Evolutionary conservation across 2,888 invertebrate genomes (phyloP).

Genomic region (Synergus japonicus): DNA sequence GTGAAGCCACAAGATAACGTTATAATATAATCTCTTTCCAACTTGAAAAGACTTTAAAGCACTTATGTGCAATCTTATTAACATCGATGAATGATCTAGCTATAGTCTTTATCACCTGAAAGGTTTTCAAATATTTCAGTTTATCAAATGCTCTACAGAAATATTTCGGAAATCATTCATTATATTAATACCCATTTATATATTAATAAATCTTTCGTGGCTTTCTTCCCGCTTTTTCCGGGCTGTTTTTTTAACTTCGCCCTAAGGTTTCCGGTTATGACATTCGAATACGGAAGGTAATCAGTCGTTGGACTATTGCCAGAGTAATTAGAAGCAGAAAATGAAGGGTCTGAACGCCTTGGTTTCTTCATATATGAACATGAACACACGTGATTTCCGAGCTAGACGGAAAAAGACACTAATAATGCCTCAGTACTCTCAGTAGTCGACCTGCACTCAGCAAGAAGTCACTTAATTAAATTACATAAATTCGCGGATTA

Average conservation of each 20-base stretch:
- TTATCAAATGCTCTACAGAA: too few species aligned
- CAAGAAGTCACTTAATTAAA: neutral
- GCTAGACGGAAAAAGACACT: constrained; percentile 31
- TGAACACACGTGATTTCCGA: constrained; percentile 46
- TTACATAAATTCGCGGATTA: constrained; percentile 3
- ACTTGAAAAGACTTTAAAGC: neutral
- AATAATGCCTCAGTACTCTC: constrained; percentile 11
- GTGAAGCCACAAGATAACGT: constrained; percentile 31
- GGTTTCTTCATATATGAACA: constrained; percentile 50
- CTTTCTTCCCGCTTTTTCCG: neutral
- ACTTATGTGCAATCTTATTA: constrained; percentile 3
- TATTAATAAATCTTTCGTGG: too few species aligned
- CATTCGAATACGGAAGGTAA: constrained; percentile 42
- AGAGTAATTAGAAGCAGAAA: constrained; percentile 62
- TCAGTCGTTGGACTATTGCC: constrained; percentile 56
- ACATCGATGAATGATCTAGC: neutral
- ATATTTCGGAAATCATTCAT: too few species aligned
- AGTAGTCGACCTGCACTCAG: constrained; percentile 10
- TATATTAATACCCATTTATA: too few species aligned
- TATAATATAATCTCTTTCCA: constrained; percentile 14
- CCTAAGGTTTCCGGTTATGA: constrained; percentile 7
- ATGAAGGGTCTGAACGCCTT: constrained; percentile 43
- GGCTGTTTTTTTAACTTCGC: neutral
- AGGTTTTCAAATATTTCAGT: too few species aligned
- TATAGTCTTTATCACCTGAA: neutral